Conservation (phyloP, 2,113 vertebrate genomes). For the Apteryx mantelli region DNA sequence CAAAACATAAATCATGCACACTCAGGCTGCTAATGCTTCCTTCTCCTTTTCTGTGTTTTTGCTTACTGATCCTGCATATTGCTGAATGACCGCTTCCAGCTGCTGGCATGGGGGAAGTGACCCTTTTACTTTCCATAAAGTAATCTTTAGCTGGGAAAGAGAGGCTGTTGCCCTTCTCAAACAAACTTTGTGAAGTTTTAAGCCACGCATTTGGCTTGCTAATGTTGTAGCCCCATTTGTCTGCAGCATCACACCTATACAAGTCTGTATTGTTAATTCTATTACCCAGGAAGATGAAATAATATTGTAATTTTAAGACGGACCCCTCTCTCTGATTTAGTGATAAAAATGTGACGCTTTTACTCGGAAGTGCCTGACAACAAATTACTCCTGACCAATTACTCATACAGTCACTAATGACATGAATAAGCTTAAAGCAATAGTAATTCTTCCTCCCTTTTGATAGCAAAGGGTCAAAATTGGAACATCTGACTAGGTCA, state of each 20-base stretch:
- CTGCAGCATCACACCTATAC: not conserved
- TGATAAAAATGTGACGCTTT: not conserved
- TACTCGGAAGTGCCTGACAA: not conserved
- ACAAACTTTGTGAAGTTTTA: not conserved
- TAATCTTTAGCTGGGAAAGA: not conserved
- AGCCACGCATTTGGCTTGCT: not conserved
- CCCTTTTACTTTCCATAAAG: not conserved
- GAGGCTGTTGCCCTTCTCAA: not conserved
- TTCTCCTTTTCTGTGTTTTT: not conserved
- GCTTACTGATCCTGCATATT: not conserved
- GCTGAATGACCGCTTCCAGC: slow-evolving; percentile 32
- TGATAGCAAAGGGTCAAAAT: not conserved
- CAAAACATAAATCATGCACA: slow-evolving; percentile 40
- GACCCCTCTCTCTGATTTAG: not conserved
- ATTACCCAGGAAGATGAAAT: not conserved
- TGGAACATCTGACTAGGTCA: not conserved
- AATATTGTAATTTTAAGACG: not conserved
- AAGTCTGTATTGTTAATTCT: not conserved
- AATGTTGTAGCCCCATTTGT: not conserved
- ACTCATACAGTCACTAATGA: not conserved
- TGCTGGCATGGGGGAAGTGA: not conserved
- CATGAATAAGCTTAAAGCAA: not conserved
- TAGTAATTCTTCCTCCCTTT: not conserved
- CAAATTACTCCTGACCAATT: not conserved
- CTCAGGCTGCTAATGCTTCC: not conserved